Base-by-base conservation (phyloP, 2,888 invertebrate genomes). In the Flexamia atlantica region DNA sequence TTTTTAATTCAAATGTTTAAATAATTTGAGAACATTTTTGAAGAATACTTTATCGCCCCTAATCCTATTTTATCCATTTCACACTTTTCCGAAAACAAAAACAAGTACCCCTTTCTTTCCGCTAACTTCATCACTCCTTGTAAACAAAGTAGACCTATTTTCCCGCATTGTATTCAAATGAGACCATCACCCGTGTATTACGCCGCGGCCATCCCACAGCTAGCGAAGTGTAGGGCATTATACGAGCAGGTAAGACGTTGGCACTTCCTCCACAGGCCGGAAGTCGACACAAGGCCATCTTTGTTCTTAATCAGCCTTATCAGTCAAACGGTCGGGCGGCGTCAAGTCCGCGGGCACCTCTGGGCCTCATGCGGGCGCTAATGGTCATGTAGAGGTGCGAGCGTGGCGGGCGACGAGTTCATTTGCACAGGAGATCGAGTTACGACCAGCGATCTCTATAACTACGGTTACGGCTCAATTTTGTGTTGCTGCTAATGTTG, bases 291-390 rank as follows among this genome's bases (percentile, higher is more conserved):
- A 79, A 79, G 79, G 79, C 79, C 79, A 79, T 79, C 79, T 79
- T 79, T 79, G 79, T 79, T 50, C 57, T 76, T 76, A 76, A 76
- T 76, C 74, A 46, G 74, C 20, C 74, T 76, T 76, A 76, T 76
- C 74, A 46, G 10, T 25, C 74, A n/a, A n/a, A 28, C 28, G 50
- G 42, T 17, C 46, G 76, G 72, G 72, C 20, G 72, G n/a, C 25
- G 40, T 46, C 12, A 46, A 12, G 4, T 12, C 46, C 46, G 14
- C 12, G 12, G 46, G 46, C 46, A 46, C 46, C 40, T 46, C 46
- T 17, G 36, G 5, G 36, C 36, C 12, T 14, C 46, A 46, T 46
- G 46, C 46, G 46, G 46, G 46, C 36, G 36, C 5, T 36, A 36
- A 36, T 36, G 36, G 36, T 9, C 36, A n/a, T 36, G 36, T 36